phyloP scores from a whole-genome alignment of 2,888 invertebrate genomes.

The Cremastinae sp. region DNA sequence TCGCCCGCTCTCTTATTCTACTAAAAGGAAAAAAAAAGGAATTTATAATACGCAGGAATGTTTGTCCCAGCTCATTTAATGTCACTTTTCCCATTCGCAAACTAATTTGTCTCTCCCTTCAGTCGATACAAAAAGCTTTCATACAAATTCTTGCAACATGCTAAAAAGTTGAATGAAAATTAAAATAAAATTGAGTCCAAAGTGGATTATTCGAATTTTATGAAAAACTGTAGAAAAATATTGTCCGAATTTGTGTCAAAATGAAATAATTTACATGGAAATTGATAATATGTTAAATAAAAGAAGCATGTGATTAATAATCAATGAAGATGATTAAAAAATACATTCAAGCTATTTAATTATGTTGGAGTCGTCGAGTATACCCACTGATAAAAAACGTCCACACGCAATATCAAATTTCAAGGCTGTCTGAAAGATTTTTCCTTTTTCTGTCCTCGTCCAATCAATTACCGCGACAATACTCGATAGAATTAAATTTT shows the following conservation, averaged over 20 bases:
- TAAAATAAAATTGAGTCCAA: background rate
- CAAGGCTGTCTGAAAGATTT: background rate
- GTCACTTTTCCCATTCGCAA: constrained; percentile 26
- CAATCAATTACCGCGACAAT: constrained; percentile 47
- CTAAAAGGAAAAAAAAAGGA: constrained; percentile 48
- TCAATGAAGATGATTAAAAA: constrained; percentile 12
- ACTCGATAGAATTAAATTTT: constrained; percentile 48
- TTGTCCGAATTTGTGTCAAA: too few species aligned
- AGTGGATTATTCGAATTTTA: too few species aligned
- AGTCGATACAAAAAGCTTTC: constrained; percentile 16
- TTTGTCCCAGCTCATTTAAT: constrained; percentile 1
- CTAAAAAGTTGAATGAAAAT: background rate
- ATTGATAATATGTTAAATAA: too few species aligned
- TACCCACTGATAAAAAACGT: too few species aligned
- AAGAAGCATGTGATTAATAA: too few species aligned
- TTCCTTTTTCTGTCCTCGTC: constrained; percentile 22
- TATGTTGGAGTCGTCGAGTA: too few species aligned
- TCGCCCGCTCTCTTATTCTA: constrained; percentile 28
- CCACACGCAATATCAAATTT: constrained; percentile 6
- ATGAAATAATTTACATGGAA: too few species aligned
- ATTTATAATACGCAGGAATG: too few species aligned
- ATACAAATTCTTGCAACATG: background rate
- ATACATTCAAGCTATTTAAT: too few species aligned
- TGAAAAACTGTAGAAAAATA: too few species aligned
- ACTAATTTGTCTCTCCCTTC: constrained; percentile 31